phyloP scores from a whole-genome alignment of 2,797 vertebrate species.

The Leptodactylus fallax region DNA sequence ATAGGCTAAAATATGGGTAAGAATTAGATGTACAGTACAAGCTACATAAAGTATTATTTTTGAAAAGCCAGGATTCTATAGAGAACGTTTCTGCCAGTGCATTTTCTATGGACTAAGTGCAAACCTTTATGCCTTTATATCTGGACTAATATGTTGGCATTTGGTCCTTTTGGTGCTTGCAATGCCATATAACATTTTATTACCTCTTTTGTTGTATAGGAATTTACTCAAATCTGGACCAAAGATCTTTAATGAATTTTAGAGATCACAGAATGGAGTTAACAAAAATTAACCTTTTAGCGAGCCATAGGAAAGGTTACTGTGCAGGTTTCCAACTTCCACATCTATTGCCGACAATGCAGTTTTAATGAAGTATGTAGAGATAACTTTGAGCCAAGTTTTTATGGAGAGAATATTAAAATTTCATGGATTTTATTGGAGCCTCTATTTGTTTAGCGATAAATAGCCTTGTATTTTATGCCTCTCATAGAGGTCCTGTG shows the following conservation, averaged over 20 bases:
- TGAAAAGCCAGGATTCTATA: too few species aligned
- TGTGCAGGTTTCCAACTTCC: not conserved
- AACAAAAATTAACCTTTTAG: not conserved
- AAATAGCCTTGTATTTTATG: constrained; percentile 60
- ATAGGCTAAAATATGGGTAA: not conserved
- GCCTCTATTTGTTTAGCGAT: constrained; percentile 60
- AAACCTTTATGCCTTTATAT: not conserved
- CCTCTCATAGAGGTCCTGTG: constrained; percentile 52
- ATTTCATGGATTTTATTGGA: constrained; percentile 53
- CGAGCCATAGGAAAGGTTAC: not conserved
- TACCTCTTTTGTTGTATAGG: not conserved
- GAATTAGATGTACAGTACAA: too few species aligned
- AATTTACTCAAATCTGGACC: not conserved
- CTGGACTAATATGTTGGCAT: not conserved
- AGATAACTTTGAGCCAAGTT: constrained; percentile 48
- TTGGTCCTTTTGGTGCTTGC: not conserved
- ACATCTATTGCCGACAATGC: constrained; percentile 6
- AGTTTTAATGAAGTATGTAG: constrained; percentile 34
- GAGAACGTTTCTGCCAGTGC: too few species aligned
- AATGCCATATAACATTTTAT: not conserved
- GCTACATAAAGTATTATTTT: too few species aligned
- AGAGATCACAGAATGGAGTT: not conserved
- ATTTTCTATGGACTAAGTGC: not conserved
- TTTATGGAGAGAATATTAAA: constrained; percentile 55
- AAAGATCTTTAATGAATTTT: not conserved